Conservation (phyloP, 2,888 invertebrate species). For the Epirrita christyi region DNA sequence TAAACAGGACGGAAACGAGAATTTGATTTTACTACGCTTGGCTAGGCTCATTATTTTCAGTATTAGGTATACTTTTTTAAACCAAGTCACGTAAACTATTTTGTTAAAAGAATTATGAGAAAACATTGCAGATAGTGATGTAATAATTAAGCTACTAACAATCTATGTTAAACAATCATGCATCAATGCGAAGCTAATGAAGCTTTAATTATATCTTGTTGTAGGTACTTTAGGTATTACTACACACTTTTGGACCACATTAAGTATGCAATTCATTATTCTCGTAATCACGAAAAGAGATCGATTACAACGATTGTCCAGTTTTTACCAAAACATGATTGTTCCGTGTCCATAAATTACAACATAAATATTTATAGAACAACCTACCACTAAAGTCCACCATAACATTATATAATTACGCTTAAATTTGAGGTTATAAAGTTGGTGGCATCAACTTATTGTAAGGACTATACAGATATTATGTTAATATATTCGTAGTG, state of each 20-base stretch:
- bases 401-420: background rate
- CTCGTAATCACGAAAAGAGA: conserved; percentile 50
- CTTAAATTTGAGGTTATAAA: background rate
- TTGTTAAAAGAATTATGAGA: conserved; percentile 53
- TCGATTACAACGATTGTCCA: conserved; percentile 61
- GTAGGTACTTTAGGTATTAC: background rate
- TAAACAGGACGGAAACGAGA: no score
- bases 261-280: conserved; percentile 54
- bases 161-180: conserved; percentile 33
- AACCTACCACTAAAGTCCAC: background rate
- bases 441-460: background rate
- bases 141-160: conserved; percentile 31
- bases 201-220: no score
- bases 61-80: conserved; percentile 22
- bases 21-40: no score
- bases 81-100: conserved; percentile 33
- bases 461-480: conserved; percentile 34
- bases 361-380: conserved; percentile 52
- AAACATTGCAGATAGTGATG: conserved; percentile 28
- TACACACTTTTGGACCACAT: conserved; percentile 34
- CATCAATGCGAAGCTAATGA: background rate
- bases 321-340: conserved; percentile 62
- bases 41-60: no score
- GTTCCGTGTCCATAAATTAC: conserved; percentile 62
- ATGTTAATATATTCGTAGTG: conserved; percentile 75